Percentiles rank a stretch among this genome's conserved stretches.
Conservation (phyloP, 2,113 vertebrate species). For the Sminthopsis crassicaudata region DNA sequence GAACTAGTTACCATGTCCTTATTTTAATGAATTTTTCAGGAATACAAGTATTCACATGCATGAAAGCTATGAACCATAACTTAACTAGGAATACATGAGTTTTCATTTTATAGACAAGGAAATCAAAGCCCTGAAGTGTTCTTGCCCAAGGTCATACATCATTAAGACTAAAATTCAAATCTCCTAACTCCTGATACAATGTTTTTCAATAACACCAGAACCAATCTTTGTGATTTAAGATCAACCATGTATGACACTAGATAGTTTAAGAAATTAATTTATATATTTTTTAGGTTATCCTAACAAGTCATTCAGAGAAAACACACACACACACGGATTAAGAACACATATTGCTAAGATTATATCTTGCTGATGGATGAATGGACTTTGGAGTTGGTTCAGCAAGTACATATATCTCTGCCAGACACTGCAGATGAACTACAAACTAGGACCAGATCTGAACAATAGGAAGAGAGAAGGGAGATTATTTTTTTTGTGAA, state of each 20-base stretch:
- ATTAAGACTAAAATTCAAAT: not conserved
- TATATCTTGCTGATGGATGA: not conserved
- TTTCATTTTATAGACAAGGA: not conserved
- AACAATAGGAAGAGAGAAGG: not conserved
- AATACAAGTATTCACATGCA: constrained; percentile 21
- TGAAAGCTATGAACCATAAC: constrained; percentile 34
- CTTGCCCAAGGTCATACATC: not conserved
- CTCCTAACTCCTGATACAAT: not conserved
- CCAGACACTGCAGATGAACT: not conserved
- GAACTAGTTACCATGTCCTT: not conserved
- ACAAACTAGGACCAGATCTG: not conserved
- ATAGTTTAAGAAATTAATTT: not conserved
- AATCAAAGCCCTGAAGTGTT: not conserved
- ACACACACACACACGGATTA: not conserved
- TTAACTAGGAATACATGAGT: constrained; percentile 45
- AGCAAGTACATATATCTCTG: not conserved
- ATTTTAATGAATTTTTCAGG: constrained; percentile 47
- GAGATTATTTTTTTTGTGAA: not conserved
- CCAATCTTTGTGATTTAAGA: not conserved
- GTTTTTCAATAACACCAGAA: not conserved
- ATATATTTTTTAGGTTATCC: not conserved
- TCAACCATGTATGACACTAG: not conserved
- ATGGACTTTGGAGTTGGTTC: not conserved
- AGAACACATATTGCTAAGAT: not conserved
- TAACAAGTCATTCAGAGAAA: not conserved